Conservation (phyloP, 2,797 vertebrate species). For the Sebastes trivittatus region DNA sequence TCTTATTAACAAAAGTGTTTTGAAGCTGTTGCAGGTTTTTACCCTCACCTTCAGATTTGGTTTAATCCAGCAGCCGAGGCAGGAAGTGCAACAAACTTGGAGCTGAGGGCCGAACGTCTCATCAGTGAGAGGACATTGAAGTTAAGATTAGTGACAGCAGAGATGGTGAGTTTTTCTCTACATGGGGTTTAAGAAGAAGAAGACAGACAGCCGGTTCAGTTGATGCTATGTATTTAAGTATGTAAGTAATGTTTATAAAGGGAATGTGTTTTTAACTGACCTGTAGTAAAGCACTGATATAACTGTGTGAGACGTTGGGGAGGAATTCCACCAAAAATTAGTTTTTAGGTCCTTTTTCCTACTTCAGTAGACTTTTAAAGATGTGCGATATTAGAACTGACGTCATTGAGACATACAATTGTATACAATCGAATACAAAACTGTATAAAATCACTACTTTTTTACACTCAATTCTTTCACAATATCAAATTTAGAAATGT, state of each 20-base stretch:
- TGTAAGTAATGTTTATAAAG: constrained; percentile 76
- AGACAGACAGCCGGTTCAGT: constrained; percentile 14
- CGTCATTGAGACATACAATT: neutral
- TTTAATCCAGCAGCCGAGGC: neutral
- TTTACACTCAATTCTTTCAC: neutral
- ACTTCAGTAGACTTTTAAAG: neutral
- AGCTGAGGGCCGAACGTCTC: neutral
- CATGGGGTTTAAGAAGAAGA: constrained; percentile 8
- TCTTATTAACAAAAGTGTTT: neutral
- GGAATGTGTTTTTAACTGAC: constrained; percentile 70
- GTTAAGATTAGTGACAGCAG: constrained; percentile 16
- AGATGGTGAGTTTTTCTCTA: constrained; percentile 16
- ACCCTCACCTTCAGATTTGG: neutral
- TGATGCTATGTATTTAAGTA: constrained; percentile 51
- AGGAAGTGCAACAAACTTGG: neutral
- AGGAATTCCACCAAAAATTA: constrained; percentile 35
- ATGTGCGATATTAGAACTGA: neutral
- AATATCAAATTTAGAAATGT: neutral
- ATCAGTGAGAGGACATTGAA: constrained; percentile 51
- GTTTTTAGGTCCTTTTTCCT: constrained; percentile 26
- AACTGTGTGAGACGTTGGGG: constrained; percentile 33
- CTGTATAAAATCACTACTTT: neutral
- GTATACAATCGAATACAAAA: neutral
- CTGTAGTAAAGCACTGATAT: constrained; percentile 72
- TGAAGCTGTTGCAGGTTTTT: neutral